Base-by-base conservation (phyloP, 2,797 vertebrate genomes). In the Pampus argenteus region DNA sequence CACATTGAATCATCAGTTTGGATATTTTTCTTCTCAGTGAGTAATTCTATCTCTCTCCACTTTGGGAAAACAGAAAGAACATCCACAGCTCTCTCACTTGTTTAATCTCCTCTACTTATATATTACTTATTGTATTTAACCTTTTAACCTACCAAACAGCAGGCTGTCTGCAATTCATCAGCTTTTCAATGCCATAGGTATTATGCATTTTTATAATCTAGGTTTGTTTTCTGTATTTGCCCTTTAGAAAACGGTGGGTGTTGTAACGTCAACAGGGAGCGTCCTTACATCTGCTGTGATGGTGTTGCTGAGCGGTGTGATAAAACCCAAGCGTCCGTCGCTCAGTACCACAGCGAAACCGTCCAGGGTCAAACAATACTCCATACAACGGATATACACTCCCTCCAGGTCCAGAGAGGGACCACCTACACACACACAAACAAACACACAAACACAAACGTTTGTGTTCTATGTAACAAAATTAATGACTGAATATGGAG, bases 331-430 rank as follows among this genome's bases (percentile, higher is more conserved):
- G 72, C 96, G 96, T 13, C 98, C 98, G 34, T 99, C 98, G 42
- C 97, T 96, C 84, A 99, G 96, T n/a, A 99, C 97, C 70, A 97
- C 96, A 34, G 97, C 98, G 74, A 98, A 98, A 11, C 98, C 98
- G 62, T 97, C 97, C 67, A 99, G 95, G 0, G 97, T 99, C 59
- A 95, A 90, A 80, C 98, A 99, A 74, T 98, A 98, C 87, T 98
- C 97, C 96, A 99, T 98, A 74, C 97, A 96, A 78, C 83, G 89
- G 87, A 99, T 93, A 68, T 96, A 87, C 23, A 96, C 93, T 58
- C 95, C 95, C 68, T 96, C 94, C 91, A 99, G 95, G 78, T 97
- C 98, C 82, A 97, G 88, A 86, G 96, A 96, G n/a, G 96, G 97
- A 83, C 97, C 97, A 88, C 95, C 95, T 96, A 82, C n/a, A 49